Evolutionary conservation across 2,888 invertebrate genomes (phyloP).

Genomic region (Monochamus alternatus): DNA sequence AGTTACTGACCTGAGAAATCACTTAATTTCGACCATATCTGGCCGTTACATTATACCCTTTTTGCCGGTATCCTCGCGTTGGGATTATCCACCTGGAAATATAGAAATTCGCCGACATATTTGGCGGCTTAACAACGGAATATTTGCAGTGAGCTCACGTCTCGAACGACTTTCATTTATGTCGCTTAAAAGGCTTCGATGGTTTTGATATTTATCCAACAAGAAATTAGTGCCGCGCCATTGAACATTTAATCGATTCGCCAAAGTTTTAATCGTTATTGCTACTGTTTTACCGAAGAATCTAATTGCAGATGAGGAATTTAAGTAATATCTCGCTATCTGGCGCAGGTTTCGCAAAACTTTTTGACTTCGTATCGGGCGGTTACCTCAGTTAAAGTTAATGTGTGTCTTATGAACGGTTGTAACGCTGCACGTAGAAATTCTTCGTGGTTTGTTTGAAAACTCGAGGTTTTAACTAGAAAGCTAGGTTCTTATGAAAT

Average conservation of each 20-base stretch:
- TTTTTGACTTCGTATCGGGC: background rate
- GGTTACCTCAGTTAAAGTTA: background rate
- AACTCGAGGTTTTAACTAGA: no score
- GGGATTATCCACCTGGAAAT: constrained; percentile 22
- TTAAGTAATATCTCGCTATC: background rate
- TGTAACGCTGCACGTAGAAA: no score
- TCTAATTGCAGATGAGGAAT: constrained; percentile 3
- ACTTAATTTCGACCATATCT: constrained; percentile 61
- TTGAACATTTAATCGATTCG: constrained; percentile 14
- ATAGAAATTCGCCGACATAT: constrained; percentile 20
- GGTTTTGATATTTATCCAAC: constrained; percentile 22
- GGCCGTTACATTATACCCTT: constrained; percentile 25
- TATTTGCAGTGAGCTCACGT: constrained; percentile 24
- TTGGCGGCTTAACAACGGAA: constrained; percentile 16
- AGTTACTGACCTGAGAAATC: constrained; percentile 61
- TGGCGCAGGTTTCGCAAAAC: background rate
- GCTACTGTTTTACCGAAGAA: background rate
- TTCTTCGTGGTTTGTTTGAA: no score
- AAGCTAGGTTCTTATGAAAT: no score
- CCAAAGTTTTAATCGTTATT: constrained; percentile 6
- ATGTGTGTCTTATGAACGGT: background rate
- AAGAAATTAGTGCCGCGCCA: constrained; percentile 17
- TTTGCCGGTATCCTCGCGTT: constrained; percentile 12
- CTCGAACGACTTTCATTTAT: constrained; percentile 16
- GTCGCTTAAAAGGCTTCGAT: constrained; percentile 15